A percentile compares a stretch with the other conserved stretches of the same genome.
Evolutionary conservation across 1,140 invertebrate species (phyloP).

Genomic region (Panonychus citri): DNA sequence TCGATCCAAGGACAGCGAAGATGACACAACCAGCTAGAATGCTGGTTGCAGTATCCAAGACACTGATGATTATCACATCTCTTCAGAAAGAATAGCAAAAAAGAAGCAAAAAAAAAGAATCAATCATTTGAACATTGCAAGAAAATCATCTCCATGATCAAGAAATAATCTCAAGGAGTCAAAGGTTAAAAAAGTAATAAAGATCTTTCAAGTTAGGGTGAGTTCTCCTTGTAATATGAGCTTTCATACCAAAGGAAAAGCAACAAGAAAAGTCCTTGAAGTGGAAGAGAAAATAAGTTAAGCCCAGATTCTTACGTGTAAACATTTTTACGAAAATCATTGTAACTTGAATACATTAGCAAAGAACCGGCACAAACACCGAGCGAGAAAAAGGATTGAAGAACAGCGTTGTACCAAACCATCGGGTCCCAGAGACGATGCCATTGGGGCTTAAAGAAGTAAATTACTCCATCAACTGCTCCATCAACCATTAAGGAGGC

Average conservation of each 20-base stretch:
- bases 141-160: no score
- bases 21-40: slow-evolving; percentile 95
- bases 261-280: neutral
- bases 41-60: slow-evolving; percentile 84
- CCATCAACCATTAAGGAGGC: slow-evolving; percentile 29
- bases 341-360: slow-evolving; percentile 85
- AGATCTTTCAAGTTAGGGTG: no score
- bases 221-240: no score
- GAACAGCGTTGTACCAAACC: slow-evolving; percentile 47
- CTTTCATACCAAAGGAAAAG: no score
- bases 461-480: slow-evolving; percentile 27
- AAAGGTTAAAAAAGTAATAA: no score
- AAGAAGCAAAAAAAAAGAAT: neutral
- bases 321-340: slow-evolving; percentile 85
- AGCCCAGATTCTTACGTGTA: slow-evolving; percentile 25
- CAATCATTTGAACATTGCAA: no score
- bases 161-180: no score
- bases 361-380: slow-evolving; percentile 81
- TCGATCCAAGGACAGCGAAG: slow-evolving; percentile 72
- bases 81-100: slow-evolving; percentile 42
- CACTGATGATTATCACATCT: slow-evolving; percentile 75
- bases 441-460: slow-evolving; percentile 23
- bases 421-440: slow-evolving; percentile 21
- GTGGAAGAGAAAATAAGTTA: neutral
- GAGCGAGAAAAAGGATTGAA: slow-evolving; percentile 90